phyloP scores from a whole-genome alignment of 2,888 invertebrate species.

The Limnephilus marmoratus region DNA sequence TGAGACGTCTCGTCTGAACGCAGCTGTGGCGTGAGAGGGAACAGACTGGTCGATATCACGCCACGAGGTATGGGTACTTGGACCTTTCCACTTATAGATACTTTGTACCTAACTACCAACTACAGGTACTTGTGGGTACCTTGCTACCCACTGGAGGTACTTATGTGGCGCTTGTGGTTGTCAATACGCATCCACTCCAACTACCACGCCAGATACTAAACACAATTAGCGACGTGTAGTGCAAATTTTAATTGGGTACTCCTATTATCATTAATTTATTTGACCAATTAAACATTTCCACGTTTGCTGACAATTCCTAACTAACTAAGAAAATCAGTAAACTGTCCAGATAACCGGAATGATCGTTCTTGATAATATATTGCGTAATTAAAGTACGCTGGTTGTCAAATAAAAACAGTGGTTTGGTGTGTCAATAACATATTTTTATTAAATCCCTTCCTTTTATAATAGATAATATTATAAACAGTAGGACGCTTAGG shows the following conservation, averaged over 20 bases:
- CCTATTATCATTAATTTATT: neutral
- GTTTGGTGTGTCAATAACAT: no score
- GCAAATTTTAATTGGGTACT: neutral
- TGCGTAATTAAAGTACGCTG: no score
- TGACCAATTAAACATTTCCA: neutral
- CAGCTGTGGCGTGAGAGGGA: neutral
- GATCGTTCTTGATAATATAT: no score
- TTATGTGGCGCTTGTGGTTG: neutral
- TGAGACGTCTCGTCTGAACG: neutral
- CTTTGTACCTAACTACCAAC: neutral
- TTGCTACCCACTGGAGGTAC: neutral
- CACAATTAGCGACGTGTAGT: neutral
- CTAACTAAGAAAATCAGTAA: neutral
- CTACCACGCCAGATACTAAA: neutral
- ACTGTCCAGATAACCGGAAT: neutral
- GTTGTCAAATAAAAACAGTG: no score
- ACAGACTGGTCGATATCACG: neutral
- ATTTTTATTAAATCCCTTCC: no score
- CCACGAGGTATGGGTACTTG: neutral
- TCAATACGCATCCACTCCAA: neutral
- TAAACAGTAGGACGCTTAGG: no score
- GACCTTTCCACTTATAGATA: no score
- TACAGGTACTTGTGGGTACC: neutral
- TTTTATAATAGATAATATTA: no score
- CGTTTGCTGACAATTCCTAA: neutral